Base-by-base conservation (phyloP, 2,797 vertebrate genomes). In the Microchirus variegatus region DNA sequence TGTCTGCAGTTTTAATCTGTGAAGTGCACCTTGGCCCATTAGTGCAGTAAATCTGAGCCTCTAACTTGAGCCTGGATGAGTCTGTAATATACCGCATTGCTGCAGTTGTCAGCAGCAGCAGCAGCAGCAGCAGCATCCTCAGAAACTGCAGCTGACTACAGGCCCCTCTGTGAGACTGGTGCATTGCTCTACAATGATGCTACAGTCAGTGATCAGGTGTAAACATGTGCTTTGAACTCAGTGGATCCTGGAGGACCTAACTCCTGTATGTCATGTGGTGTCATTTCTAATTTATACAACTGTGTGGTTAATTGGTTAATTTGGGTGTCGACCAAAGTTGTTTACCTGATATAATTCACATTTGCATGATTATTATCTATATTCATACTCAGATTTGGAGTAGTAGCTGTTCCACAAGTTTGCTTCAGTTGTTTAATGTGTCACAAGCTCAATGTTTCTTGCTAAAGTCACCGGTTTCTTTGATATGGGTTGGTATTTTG, bases 51-150 rank as follows among this genome's bases (percentile, higher is more conserved):
- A 91, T 91, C 83, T 83, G 81, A 87, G 75, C 79, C 73, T 85
- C 68, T 59, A 83, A 83, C 76, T 85, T 75, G 70, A 83, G 79
- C 81, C 73, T 76, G 77, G 77, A 75, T 42, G 52, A 72, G 78
- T 77, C 69, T 84, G 82, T 83, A 70, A 71, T 82, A 70, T 90
- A 85, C 89, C 84, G 90, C 93, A 92, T 78, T 93, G 90, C 90
- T 91, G 91, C 89, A 89, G 89, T 31, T 71, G 40, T 41, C 86
- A 77, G 69, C 74, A 54, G 81, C 81, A 79, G 83, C 73, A 70
- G 45, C 76, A 82, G 75, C 82, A 77, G 67, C 75, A 54, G 80
- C 81, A 79, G 81, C 71, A 70, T 65, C 68, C 71, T 68, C 63
- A 78, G 68, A 53, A 61, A 77, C 78, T 77, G 76, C 85, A 85